A percentile compares a stretch with the other conserved stretches of the same genome.
Evolutionary conservation across 1,140 invertebrate species (phyloP).

Genomic region (Thereuonema tuberculata): DNA sequence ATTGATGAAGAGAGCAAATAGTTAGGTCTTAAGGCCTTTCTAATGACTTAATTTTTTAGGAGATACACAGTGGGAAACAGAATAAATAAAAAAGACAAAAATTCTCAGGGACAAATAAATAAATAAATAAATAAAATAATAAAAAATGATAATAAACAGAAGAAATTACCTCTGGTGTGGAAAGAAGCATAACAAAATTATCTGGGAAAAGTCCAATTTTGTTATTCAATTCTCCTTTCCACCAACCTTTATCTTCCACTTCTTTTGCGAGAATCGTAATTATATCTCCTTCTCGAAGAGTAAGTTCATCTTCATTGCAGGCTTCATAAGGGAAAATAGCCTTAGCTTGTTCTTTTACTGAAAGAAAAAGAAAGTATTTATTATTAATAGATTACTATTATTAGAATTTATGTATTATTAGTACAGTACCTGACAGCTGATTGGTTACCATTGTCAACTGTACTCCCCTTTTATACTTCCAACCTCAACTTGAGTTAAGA

Average conservation of each 20-base stretch:
- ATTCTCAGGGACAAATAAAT: no score
- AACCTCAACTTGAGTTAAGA: no score
- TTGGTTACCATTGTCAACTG: no score
- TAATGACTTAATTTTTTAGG: no score
- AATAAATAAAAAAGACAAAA: no score
- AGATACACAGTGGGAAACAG: no score
- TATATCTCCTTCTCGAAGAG: constrained; percentile 73
- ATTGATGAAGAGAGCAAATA: no score
- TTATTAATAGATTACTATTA: not conserved
- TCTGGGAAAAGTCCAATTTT: constrained; percentile 88
- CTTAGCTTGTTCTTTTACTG: constrained; percentile 55
- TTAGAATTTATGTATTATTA: no score
- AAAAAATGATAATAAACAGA: not conserved
- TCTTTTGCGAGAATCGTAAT: constrained; percentile 75
- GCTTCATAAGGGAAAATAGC: constrained; percentile 82
- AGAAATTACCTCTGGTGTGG: constrained; percentile 21
- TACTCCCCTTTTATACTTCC: no score
- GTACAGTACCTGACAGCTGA: no score
- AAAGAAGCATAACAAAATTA: constrained; percentile 74
- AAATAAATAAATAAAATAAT: no score
- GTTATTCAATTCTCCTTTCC: constrained; percentile 84
- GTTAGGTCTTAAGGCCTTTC: no score
- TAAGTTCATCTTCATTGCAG: constrained; percentile 85
- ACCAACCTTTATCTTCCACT: constrained; percentile 89
- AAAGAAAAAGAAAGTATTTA: constrained; percentile 11